Percentiles rank a stretch among this genome's conserved stretches.
These are phyloP conservation scores for Erebia aethiops DNA, from an alignment of 2,888 invertebrate species.

Conservation along the genomic window DNA sequence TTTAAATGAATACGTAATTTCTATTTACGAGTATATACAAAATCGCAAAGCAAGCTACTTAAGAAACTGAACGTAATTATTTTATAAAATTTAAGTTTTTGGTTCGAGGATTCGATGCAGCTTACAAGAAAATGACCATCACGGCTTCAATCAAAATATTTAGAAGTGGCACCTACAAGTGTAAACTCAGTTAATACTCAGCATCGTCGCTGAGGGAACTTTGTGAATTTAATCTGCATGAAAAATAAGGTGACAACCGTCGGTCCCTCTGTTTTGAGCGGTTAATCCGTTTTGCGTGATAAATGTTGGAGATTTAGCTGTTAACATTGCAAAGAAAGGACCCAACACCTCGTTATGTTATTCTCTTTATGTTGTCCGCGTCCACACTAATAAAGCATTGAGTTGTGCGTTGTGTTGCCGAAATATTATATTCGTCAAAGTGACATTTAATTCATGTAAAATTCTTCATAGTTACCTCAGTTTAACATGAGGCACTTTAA, in stretches of 20 bases:
- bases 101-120: neutral
- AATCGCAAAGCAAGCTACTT: no score
- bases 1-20: no score
- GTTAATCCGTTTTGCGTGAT: constrained; percentile 41
- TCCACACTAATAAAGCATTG: neutral
- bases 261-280: constrained; percentile 39
- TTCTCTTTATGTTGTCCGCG: neutral
- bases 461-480: no score
- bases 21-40: no score
- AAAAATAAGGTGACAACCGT: constrained; percentile 61
- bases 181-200: constrained; percentile 40
- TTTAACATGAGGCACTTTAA: no score
- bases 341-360: constrained; percentile 3
- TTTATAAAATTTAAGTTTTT: no score
- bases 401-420: no score
- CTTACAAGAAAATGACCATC: neutral
- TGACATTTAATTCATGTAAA: no score
- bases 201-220: constrained; percentile 54
- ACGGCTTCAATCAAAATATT: neutral
- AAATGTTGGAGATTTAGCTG: constrained; percentile 39
- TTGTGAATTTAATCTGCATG: constrained; percentile 62
- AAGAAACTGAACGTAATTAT: no score
- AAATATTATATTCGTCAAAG: neutral
- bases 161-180: constrained; percentile 6
- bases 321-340: constrained; percentile 25